Percentiles rank a stretch among this genome's conserved stretches.
Conservation (phyloP, 2,797 vertebrate species). For the Leuciscus waleckii region DNA sequence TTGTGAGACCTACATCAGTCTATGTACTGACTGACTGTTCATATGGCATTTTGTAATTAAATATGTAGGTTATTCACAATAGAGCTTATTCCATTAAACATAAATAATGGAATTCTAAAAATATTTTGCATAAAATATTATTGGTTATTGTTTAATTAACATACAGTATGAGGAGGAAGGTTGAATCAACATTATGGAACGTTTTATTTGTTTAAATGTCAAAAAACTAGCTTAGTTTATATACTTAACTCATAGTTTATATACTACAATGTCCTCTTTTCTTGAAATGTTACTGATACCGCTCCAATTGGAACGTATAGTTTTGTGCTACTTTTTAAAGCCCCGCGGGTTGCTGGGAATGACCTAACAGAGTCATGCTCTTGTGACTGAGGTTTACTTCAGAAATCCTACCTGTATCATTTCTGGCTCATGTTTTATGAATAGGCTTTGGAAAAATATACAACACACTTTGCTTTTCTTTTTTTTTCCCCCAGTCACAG, state of each 20-base stretch:
- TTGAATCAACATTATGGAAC: not conserved
- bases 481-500: conserved; percentile 72
- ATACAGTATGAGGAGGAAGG: not conserved
- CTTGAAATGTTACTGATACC: not conserved
- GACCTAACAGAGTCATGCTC: conserved; percentile 21
- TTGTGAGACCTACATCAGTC: not conserved
- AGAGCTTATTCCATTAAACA: not conserved
- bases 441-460: conserved; percentile 77
- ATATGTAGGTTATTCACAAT: not conserved
- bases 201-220: too few species aligned
- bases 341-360: not conserved
- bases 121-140: not conserved
- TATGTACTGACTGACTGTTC: not conserved
- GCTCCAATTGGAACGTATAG: not conserved
- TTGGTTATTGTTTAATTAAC: not conserved
- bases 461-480: conserved; percentile 69
- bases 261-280: not conserved
- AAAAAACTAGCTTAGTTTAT: not conserved
- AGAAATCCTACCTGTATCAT: conserved; percentile 61
- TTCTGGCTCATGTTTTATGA: conserved; percentile 72
- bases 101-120: not conserved
- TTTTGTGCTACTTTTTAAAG: not conserved
- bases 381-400: conserved; percentile 12
- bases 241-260: not conserved
- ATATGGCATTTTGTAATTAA: not conserved